Conservation (phyloP, 2,797 vertebrate species). For the Phalloptychus januarius region DNA sequence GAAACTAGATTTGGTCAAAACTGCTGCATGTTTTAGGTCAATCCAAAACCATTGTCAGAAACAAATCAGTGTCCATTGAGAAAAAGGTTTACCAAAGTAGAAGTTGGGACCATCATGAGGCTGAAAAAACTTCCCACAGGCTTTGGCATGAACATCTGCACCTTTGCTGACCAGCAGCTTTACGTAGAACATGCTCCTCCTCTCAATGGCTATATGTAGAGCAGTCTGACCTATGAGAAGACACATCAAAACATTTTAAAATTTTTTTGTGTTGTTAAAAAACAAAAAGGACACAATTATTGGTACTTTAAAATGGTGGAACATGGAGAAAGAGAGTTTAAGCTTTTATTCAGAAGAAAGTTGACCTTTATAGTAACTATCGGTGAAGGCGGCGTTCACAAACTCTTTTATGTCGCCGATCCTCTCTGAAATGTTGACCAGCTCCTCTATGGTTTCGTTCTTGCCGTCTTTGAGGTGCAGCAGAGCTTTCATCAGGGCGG, state of each 20-base stretch:
- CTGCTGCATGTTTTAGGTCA: background rate
- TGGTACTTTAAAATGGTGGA: background rate
- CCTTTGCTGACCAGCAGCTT: constrained; percentile 88
- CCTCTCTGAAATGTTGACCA: constrained; percentile 87
- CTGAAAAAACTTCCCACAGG: constrained; percentile 93
- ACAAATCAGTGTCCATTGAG: too few species aligned
- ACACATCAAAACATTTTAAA: background rate
- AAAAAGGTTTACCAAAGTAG: constrained; percentile 90
- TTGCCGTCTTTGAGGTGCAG: constrained; percentile 87
- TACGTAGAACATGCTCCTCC: constrained; percentile 87
- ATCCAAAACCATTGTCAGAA: too few species aligned
- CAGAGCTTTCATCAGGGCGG: constrained; percentile 90
- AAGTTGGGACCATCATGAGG: constrained; percentile 86
- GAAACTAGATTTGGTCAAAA: background rate
- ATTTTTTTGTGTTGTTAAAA: background rate
- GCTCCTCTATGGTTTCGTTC: constrained; percentile 86
- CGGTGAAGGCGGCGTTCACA: constrained; percentile 88
- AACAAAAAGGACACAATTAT: background rate
- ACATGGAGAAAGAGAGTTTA: background rate
- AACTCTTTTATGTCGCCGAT: constrained; percentile 85
- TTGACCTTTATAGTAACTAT: constrained; percentile 89
- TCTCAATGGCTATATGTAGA: constrained; percentile 94
- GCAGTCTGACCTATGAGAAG: constrained; percentile 88
- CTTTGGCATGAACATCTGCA: constrained; percentile 89
- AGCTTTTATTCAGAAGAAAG: background rate